Evolutionary conservation across 1,140 invertebrate genomes (phyloP).

Genomic region (Oryctes rhinoceros): DNA sequence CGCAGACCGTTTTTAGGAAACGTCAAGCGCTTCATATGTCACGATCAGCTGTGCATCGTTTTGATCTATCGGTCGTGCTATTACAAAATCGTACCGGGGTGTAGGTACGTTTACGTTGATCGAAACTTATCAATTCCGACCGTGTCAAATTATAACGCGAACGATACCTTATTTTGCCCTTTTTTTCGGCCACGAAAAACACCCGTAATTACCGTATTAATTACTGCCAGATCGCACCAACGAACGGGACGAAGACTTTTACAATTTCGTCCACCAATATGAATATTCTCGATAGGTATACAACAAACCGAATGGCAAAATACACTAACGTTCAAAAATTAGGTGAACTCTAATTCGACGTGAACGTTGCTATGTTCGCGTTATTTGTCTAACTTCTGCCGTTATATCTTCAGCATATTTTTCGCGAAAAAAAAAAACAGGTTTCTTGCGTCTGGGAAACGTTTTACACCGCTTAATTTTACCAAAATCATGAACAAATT

Average conservation of each 20-base stretch:
- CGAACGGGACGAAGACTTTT: background rate
- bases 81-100: conserved; percentile 4
- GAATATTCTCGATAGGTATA: background rate
- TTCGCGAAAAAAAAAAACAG: background rate
- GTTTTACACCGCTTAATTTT: background rate
- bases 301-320: background rate
- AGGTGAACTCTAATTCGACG: background rate
- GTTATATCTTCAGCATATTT: background rate
- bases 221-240: background rate
- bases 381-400: background rate
- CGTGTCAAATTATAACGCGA: background rate
- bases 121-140: conserved; percentile 4
- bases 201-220: background rate
- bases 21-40: conserved; percentile 47
- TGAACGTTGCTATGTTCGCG: background rate
- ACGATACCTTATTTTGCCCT: background rate
- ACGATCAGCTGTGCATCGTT: conserved; percentile 47
- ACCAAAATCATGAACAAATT: background rate
- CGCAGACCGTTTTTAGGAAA: conserved; percentile 36
- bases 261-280: background rate
- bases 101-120: background rate
- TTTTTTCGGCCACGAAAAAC: background rate
- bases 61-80: conserved; percentile 12
- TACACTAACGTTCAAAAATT: conserved; percentile 11
- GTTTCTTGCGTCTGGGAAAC: background rate